phyloP scores from a whole-genome alignment of 2,888 invertebrate genomes.

The Cheilosia scutellata region DNA sequence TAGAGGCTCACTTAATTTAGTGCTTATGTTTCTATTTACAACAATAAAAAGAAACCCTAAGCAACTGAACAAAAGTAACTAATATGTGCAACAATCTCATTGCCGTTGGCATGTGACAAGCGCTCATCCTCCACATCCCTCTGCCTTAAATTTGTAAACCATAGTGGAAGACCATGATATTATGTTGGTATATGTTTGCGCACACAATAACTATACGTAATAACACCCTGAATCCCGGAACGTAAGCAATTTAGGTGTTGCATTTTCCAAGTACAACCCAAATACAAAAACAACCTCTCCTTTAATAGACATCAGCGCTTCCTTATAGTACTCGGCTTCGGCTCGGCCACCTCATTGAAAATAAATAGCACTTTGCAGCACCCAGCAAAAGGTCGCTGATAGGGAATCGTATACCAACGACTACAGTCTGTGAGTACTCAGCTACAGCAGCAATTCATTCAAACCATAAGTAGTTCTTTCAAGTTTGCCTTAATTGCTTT shows the following conservation, averaged over 20 bases:
- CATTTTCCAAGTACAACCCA: neutral
- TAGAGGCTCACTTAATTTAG: constrained; percentile 12
- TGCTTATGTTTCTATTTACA: neutral
- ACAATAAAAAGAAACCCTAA: constrained; percentile 10
- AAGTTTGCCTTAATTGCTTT: constrained; percentile 63
- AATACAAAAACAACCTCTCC: constrained; percentile 11
- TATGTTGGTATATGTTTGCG: neutral
- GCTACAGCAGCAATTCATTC: constrained; percentile 43
- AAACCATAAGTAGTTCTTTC: constrained; percentile 63
- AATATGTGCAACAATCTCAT: constrained; percentile 53
- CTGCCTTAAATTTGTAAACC: constrained; percentile 33
- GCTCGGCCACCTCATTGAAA: constrained; percentile 52
- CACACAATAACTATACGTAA: constrained; percentile 40
- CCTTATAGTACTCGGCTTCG: constrained; percentile 26
- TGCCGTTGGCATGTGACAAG: constrained; percentile 36
- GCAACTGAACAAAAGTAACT: constrained; percentile 40
- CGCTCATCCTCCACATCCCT: constrained; percentile 20
- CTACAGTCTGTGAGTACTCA: constrained; percentile 21
- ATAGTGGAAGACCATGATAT: constrained; percentile 7
- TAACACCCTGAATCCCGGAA: constrained; percentile 30
- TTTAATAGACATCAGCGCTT: constrained; percentile 17
- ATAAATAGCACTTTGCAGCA: constrained; percentile 57
- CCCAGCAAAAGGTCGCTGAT: constrained; percentile 54
- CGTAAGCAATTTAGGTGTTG: constrained; percentile 38
- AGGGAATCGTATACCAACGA: constrained; percentile 23